A percentile compares a stretch with the other conserved stretches of the same genome.
phyloP scores from a whole-genome alignment of 2,888 invertebrate genomes.

The Steromphala cineraria region DNA sequence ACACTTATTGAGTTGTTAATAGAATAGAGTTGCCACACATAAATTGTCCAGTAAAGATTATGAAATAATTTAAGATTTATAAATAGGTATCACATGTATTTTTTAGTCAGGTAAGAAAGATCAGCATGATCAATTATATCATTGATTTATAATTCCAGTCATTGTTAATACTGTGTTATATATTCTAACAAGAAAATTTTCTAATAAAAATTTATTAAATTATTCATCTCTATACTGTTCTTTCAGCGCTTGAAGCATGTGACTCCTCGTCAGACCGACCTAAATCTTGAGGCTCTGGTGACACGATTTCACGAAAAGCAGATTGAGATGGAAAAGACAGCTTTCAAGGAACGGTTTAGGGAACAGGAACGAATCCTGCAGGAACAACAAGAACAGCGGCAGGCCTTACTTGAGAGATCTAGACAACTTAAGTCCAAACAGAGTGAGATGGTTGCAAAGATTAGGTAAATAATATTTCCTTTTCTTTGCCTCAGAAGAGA shows the following conservation, averaged over 20 bases:
- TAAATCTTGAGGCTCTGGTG: constrained; percentile 70
- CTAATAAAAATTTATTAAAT: no score
- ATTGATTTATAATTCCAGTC: no score
- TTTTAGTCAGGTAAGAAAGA: no score
- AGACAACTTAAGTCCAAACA: constrained; percentile 65
- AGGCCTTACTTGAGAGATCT: constrained; percentile 64
- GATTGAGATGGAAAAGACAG: constrained; percentile 70
- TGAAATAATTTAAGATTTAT: no score
- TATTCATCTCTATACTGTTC: background rate
- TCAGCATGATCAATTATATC: no score
- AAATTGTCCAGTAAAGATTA: no score
- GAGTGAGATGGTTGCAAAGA: constrained; percentile 74
- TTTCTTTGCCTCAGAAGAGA: no score
- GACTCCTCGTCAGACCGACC: constrained; percentile 74
- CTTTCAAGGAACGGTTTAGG: constrained; percentile 69
- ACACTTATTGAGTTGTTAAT: no score
- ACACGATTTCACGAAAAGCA: constrained; percentile 72
- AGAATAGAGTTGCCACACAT: no score
- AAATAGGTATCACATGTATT: no score
- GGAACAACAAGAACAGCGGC: constrained; percentile 65
- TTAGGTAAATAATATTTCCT: constrained; percentile 65
- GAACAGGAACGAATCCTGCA: constrained; percentile 67
- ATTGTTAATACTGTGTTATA: background rate
- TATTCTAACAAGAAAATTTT: no score
- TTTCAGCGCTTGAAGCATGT: constrained; percentile 72